Evolutionary conservation across 1,140 invertebrate species (phyloP), one percentile per base, ranked within the genome.

Genomic region (Monochamus saltuarius): DNA sequence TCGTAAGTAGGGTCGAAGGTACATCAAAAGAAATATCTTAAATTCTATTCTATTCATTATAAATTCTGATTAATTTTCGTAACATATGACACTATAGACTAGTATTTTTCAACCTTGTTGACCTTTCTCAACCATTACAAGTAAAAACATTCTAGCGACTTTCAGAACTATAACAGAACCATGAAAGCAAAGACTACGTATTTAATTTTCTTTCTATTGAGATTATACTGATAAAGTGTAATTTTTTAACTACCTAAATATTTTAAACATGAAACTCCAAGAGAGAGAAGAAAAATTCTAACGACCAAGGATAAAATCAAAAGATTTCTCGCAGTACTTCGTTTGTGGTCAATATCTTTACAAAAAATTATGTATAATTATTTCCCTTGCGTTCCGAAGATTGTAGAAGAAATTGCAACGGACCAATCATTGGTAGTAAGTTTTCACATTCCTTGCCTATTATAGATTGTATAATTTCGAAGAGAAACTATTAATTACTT

Each of bases 381-480:
- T 63, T 69, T 69, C 65, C 52, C 62, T 51, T 65, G 67, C 56
- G 60, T 65, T 71, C 67, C 66, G 61, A 70, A 66, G 62, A 69
- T 68, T 66, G 46, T 67, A 61, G 65, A 68, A 67, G 62, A 69
- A 61, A 71, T 60, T 56, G 67, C 69, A 65, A 49, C 60, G 52
- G 62, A 71, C 49, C 69, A 67, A 64, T 54, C 49, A 55, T 50
- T 70, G 51, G 66, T 58, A 64, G 56, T 68, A 62, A 57, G 45
- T n/a, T 51, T 59, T 64, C 65, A 72, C 62, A 43, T 43, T 43
- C 40, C n/a, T 43, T 7, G 40, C 40, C n/a, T 43, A 16, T 7
- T 43, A 61, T 60, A 69, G 62, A 57, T 64, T 67, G 62, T 63
- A 72, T 65, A 72, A 72, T 68, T 70, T 62, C 46, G 59, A 64